Conservation (phyloP, 1,140 invertebrate species). For the Lepidurus arcticus region DNA sequence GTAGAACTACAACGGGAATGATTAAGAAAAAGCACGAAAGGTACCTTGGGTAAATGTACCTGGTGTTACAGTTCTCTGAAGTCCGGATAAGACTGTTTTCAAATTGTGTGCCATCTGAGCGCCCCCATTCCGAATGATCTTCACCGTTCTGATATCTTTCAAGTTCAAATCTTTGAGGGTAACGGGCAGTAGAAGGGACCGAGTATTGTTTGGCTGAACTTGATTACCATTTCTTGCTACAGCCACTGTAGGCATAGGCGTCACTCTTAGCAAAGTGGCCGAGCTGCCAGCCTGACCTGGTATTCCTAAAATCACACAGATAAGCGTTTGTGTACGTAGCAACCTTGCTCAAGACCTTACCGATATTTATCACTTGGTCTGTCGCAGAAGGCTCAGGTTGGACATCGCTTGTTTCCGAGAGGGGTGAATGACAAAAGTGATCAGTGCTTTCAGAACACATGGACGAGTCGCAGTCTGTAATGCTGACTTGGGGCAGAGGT, state of each 20-base stretch:
- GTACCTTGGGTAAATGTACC: not conserved
- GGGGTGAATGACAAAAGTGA: not conserved
- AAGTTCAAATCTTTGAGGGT: slow-evolving; percentile 33
- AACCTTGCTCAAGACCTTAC: slow-evolving; percentile 23
- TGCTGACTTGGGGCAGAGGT: not conserved
- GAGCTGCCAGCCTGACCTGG: not conserved
- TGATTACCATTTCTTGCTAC: not conserved
- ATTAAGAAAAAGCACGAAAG: not conserved
- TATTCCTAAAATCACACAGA: slow-evolving; percentile 13
- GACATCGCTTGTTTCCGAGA: not conserved
- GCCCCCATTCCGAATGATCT: slow-evolving; percentile 31
- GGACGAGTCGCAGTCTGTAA: not conserved
- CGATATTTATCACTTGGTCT: slow-evolving; percentile 28
- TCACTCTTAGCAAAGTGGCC: not conserved
- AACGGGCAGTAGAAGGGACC: slow-evolving; percentile 29
- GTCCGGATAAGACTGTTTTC: not conserved
- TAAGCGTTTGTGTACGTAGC: not conserved
- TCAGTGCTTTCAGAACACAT: not conserved
- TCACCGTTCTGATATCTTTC: slow-evolving; percentile 33
- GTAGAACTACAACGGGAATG: not conserved
- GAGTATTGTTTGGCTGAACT: not conserved
- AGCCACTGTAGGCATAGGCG: slow-evolving; percentile 7
- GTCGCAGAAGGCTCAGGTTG: slow-evolving; percentile 26
- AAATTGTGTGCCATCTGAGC: not conserved
- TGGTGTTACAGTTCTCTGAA: slow-evolving; percentile 7